Evolutionary conservation across 2,797 vertebrate genomes (phyloP).

Genomic region (Clarias fuscus): DNA sequence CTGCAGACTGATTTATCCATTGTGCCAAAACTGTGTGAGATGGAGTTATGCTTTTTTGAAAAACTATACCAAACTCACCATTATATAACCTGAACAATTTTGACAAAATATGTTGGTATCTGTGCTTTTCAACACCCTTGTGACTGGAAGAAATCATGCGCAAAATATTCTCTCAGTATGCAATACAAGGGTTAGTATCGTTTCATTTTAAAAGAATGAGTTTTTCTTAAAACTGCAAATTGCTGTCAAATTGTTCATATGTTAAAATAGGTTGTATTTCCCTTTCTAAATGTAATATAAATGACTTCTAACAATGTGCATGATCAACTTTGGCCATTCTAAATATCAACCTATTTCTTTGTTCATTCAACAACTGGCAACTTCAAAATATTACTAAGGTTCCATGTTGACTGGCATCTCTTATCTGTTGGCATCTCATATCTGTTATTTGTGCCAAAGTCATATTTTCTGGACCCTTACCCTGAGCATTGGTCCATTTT

Average conservation of each 20-base stretch:
- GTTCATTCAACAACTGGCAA: neutral
- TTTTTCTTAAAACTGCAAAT: too few relatives aligned
- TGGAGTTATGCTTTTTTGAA: too few relatives aligned
- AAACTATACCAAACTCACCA: too few relatives aligned
- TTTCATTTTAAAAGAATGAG: too few relatives aligned
- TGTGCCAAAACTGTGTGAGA: too few relatives aligned
- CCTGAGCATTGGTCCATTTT: constrained; percentile 90
- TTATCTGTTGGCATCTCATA: neutral
- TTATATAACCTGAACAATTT: too few relatives aligned
- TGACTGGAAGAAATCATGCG: too few relatives aligned
- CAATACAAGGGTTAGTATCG: too few relatives aligned
- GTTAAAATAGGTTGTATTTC: neutral
- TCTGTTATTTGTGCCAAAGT: neutral
- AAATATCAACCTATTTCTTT: neutral
- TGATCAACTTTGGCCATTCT: neutral
- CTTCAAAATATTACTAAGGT: neutral
- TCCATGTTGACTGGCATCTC: neutral
- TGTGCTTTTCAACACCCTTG: too few relatives aligned
- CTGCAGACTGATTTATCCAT: too few relatives aligned
- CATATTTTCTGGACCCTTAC: constrained; percentile 68
- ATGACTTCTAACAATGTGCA: neutral
- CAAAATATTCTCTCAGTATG: too few relatives aligned
- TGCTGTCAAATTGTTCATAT: neutral
- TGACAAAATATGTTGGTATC: too few relatives aligned
- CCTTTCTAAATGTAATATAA: neutral